A percentile compares a stretch with the other conserved stretches of the same genome.
Evolutionary conservation across 2,113 vertebrate genomes (phyloP).

Genomic region (Tychaedon coryphoeus): DNA sequence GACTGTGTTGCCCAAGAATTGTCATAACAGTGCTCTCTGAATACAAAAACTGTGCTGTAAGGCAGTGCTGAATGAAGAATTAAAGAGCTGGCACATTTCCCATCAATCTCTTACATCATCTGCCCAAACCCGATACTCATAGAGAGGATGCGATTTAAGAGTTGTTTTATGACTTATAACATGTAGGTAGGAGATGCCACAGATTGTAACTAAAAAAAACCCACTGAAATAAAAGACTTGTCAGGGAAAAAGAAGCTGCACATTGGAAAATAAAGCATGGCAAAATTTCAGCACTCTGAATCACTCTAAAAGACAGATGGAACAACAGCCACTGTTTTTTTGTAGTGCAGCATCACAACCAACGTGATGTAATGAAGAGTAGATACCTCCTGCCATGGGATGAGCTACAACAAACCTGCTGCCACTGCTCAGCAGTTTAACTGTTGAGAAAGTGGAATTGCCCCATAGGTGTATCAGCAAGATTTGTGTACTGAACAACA

Average conservation of each 20-base stretch:
- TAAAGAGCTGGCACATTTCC: neutral
- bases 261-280: neutral
- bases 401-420: neutral
- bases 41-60: neutral
- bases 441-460: neutral
- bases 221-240: neutral
- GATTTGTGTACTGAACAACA: neutral
- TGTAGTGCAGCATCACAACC: neutral
- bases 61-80: neutral
- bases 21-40: neutral
- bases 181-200: neutral
- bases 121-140: accelerated
- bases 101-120: neutral
- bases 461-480: neutral
- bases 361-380: neutral
- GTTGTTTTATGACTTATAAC: neutral
- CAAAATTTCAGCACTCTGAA: neutral
- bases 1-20: neutral
- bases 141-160: neutral
- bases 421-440: neutral
- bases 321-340: neutral
- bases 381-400: neutral
- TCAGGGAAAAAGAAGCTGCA: neutral
- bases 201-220: neutral
- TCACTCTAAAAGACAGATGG: neutral